These are phyloP conservation scores for Paramormyrops hopkinsi DNA, from an alignment of 2,797 vertebrate species.

Conservation along the genomic window DNA sequence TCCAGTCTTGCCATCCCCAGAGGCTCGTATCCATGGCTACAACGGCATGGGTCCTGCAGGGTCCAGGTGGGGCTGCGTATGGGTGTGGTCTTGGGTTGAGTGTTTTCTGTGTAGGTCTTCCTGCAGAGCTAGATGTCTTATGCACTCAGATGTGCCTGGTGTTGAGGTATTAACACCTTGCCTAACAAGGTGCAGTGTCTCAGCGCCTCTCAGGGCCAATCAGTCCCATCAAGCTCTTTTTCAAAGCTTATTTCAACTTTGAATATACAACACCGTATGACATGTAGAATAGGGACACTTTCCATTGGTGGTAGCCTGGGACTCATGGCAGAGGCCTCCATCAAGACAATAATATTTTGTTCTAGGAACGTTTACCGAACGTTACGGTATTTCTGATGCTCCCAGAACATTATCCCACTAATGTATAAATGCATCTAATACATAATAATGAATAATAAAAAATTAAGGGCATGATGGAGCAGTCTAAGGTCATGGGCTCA, in stretches of 20 bases:
- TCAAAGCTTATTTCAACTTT: background rate
- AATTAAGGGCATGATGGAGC: background rate
- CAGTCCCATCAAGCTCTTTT: background rate
- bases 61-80: background rate
- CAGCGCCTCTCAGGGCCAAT: background rate
- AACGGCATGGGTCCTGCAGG: background rate
- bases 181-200: background rate
- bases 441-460: background rate
- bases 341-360: background rate
- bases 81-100: background rate
- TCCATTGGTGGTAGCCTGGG: background rate
- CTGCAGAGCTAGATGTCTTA: background rate
- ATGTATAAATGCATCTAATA: background rate
- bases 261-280: background rate
- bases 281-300: background rate
- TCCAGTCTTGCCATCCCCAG: background rate
- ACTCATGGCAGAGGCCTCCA: background rate
- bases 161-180: background rate
- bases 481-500: background rate
- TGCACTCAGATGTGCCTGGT: background rate
- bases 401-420: conserved; percentile 1
- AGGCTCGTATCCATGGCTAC: background rate
- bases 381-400: background rate
- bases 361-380: background rate
- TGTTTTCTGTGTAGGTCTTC: background rate